These are phyloP conservation scores for Chrysochloris asiatica DNA, from an alignment of 2,113 vertebrate genomes.

Conservation along the genomic window DNA sequence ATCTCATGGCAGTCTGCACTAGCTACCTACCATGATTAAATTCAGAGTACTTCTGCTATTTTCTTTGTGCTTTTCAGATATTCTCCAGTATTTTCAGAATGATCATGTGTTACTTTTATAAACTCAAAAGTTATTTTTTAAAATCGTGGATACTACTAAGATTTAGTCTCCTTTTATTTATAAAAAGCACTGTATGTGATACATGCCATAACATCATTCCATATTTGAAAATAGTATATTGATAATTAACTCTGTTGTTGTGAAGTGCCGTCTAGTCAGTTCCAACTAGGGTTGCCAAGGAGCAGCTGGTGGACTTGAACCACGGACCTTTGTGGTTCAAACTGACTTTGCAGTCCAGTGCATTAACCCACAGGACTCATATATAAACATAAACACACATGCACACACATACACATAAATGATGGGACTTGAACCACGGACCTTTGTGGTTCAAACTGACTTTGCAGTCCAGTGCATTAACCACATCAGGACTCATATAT, in stretches of 20 bases:
- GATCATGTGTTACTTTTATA: conserved; percentile 7
- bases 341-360: too few species aligned
- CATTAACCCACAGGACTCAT: too few species aligned
- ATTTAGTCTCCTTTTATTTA: neutral
- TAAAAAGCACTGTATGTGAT: neutral
- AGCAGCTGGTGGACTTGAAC: too few species aligned
- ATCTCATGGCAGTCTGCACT: neutral
- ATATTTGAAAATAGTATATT: conserved; percentile 10
- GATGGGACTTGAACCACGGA: too few species aligned
- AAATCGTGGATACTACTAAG: neutral
- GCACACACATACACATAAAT: neutral
- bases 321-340: too few species aligned
- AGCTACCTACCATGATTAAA: neutral
- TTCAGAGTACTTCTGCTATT: neutral
- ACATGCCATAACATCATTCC: neutral
- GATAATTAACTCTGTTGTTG: conserved; percentile 33
- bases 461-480: too few species aligned
- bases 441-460: too few species aligned
- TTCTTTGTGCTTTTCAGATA: conserved; percentile 23
- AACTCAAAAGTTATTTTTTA: neutral
- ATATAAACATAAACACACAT: too few species aligned
- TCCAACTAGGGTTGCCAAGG: conserved; percentile 29
- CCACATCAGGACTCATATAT: too few species aligned
- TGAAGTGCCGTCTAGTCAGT: too few species aligned
- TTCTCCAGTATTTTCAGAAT: conserved; percentile 12